These are phyloP conservation scores for Tipula lateralis DNA, from an alignment of 2,888 invertebrate species.

Conservation along the genomic window DNA sequence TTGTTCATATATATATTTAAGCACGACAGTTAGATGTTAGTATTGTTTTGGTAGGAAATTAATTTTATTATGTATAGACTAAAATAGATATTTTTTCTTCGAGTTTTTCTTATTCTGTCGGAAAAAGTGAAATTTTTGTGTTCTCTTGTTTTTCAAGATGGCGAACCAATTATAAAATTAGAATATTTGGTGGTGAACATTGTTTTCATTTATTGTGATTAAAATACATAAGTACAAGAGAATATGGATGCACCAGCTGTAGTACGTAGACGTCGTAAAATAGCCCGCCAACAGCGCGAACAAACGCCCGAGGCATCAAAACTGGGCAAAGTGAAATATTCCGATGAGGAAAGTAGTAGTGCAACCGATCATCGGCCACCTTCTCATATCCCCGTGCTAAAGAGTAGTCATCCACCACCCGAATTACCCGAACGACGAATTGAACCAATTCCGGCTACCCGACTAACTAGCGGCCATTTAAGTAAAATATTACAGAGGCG, in stretches of 20 bases:
- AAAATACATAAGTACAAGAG: constrained; percentile 32
- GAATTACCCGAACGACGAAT: neutral
- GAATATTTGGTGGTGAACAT: constrained; percentile 24
- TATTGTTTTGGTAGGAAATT: neutral
- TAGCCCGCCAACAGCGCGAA: constrained; percentile 56
- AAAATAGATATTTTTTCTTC: neutral
- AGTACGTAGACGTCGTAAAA: constrained; percentile 57
- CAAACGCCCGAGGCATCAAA: constrained; percentile 53
- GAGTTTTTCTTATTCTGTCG: neutral
- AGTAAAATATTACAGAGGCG: constrained; percentile 47
- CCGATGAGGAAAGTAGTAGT: constrained; percentile 40
- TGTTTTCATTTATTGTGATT: neutral
- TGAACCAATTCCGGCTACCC: neutral
- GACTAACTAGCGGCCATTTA: constrained; percentile 41
- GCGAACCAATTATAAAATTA: constrained; percentile 6
- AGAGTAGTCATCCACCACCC: constrained; percentile 4
- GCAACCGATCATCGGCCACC: constrained; percentile 30
- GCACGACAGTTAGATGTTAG: neutral
- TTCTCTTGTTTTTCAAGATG: constrained; percentile 13
- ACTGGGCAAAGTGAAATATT: constrained; percentile 35
- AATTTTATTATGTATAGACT: neutral
- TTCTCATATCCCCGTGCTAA: neutral
- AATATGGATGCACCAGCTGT: constrained; percentile 47
- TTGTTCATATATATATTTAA: neutral
- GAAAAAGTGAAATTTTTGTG: neutral